Conservation (phyloP, 2,888 invertebrate genomes). For the Melinaea menophilus region DNA sequence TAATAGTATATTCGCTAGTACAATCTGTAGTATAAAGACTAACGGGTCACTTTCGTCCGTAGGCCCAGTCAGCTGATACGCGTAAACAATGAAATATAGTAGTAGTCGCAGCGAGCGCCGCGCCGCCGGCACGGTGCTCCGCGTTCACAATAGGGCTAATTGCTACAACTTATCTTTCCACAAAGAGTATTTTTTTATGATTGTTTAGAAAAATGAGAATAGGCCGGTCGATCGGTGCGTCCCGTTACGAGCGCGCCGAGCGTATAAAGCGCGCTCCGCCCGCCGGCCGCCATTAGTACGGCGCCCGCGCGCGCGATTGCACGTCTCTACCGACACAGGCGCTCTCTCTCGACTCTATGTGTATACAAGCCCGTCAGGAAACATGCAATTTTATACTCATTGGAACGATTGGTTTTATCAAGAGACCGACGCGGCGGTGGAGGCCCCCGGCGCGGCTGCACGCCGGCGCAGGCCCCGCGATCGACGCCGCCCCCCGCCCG, state of each 20-base stretch:
- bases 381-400: conserved; percentile 72
- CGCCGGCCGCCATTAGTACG: conserved; percentile 73
- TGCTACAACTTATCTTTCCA: conserved; percentile 41
- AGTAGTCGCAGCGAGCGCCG: conserved; percentile 26
- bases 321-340: conserved; percentile 64
- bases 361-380: conserved; percentile 66
- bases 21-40: conserved; percentile 8
- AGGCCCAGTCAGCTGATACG: conserved; percentile 61
- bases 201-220: conserved; percentile 75
- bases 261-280: conserved; percentile 74
- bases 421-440: conserved; percentile 69
- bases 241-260: conserved; percentile 73
- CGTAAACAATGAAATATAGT: conserved; percentile 56
- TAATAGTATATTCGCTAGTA: neutral
- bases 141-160: conserved; percentile 25
- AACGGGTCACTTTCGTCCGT: conserved; percentile 10
- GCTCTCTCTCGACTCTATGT: conserved; percentile 74
- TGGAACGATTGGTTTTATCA: conserved; percentile 72
- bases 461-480: conserved; percentile 68
- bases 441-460: conserved; percentile 63
- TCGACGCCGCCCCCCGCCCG: conserved; percentile 67
- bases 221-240: conserved; percentile 73
- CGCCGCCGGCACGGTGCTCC: conserved; percentile 13
- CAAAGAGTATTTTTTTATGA: conserved; percentile 55
- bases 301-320: conserved; percentile 74